These are phyloP conservation scores for Drosophila willistoni DNA, from an alignment of 1,140 invertebrate genomes.

Conservation along the genomic window DNA sequence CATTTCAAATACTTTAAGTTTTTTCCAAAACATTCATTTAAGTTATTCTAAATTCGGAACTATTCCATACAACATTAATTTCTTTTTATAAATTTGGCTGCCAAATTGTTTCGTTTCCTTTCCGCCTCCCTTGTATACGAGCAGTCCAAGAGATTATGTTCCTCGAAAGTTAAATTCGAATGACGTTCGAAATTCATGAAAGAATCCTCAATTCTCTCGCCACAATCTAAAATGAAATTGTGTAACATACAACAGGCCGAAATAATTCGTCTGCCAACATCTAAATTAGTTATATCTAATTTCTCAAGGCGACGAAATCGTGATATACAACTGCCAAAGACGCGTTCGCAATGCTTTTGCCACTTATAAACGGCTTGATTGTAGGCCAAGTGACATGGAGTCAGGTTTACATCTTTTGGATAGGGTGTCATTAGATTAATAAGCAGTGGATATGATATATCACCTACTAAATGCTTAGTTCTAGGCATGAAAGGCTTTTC, in stretches of 20 bases:
- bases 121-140: slow-evolving; percentile 35
- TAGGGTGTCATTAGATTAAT: slow-evolving; percentile 52
- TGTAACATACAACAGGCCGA: slow-evolving; percentile 49
- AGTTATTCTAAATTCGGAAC: too few species aligned
- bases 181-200: slow-evolving; percentile 27
- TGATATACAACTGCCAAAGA: slow-evolving; percentile 33
- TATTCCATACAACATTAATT: too few species aligned
- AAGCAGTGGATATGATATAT: slow-evolving; percentile 40
- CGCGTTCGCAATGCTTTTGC: slow-evolving; percentile 37
- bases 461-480: slow-evolving; percentile 42
- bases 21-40: too few species aligned
- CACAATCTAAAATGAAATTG: slow-evolving; percentile 48
- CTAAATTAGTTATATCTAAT: slow-evolving; percentile 32
- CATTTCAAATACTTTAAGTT: too few species aligned
- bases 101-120: slow-evolving; percentile 37
- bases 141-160: slow-evolving; percentile 32
- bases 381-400: slow-evolving; percentile 36
- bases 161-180: slow-evolving; percentile 23
- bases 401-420: slow-evolving; percentile 14
- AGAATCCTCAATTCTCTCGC: slow-evolving; percentile 34
- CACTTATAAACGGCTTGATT: slow-evolving; percentile 38
- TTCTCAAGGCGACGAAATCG: slow-evolving; percentile 36
- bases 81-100: slow-evolving; percentile 14
- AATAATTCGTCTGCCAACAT: slow-evolving; percentile 31
- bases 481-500: slow-evolving; percentile 33